A percentile compares a stretch with the other conserved stretches of the same genome.
phyloP scores from a whole-genome alignment of 2,888 invertebrate genomes.

The Acronicta psi region DNA sequence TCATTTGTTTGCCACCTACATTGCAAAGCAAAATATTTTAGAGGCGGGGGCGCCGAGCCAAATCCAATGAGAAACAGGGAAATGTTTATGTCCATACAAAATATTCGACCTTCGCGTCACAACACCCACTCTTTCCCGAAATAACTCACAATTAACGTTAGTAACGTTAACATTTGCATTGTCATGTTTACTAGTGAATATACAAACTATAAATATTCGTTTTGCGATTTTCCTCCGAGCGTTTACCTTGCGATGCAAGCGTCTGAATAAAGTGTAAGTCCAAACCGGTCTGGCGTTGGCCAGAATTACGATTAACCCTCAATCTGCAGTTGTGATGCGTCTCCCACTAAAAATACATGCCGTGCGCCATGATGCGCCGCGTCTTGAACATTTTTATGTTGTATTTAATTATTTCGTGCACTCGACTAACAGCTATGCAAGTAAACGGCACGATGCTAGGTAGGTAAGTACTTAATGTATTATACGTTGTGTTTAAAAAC shows the following conservation, averaged over 20 bases:
- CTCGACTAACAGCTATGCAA: conserved; percentile 48
- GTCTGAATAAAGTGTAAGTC: conserved; percentile 69
- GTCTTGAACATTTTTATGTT: conserved; percentile 46
- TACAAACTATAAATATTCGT: conserved; percentile 64
- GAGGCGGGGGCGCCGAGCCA: conserved; percentile 66
- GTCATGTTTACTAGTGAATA: conserved; percentile 26
- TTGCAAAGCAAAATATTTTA: conserved; percentile 62
- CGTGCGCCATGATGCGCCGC: conserved; percentile 39
- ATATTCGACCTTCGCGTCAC: conserved; percentile 62
- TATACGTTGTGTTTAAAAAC: conserved; percentile 61
- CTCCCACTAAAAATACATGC: conserved; percentile 74
- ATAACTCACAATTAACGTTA: conserved; percentile 49
- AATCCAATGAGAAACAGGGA: conserved; percentile 60
- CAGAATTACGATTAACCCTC: conserved; percentile 83
- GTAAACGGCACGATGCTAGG: conserved; percentile 49
- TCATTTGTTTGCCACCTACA: conserved; percentile 68
- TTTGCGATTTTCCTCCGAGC: conserved; percentile 65
- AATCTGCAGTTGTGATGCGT: conserved; percentile 72
- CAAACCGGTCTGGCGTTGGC: conserved; percentile 80
- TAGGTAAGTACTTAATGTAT: conserved; percentile 47
- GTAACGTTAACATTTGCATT: conserved; percentile 46
- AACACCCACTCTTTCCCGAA: conserved; percentile 60
- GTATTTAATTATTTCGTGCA: conserved; percentile 50
- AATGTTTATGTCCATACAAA: conserved; percentile 61
- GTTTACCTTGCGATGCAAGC: conserved; percentile 66